Percentiles rank a stretch among this genome's conserved stretches.
Evolutionary conservation across 2,888 invertebrate species (phyloP).

Genomic region (Tenthredo scrophulariae): DNA sequence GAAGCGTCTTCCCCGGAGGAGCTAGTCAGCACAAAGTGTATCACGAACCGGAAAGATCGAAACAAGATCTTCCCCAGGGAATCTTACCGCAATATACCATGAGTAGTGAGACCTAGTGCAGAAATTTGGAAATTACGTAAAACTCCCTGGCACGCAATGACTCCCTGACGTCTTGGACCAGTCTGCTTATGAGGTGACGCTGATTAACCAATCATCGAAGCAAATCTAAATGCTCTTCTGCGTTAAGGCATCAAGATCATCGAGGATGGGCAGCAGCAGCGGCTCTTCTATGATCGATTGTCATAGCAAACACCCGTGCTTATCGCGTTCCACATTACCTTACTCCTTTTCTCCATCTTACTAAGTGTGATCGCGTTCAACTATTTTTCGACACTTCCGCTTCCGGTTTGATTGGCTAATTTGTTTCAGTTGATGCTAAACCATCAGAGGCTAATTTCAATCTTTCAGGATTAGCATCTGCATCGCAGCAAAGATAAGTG

Average conservation of each 20-base stretch:
- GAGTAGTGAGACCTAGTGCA: neutral
- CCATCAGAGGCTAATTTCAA: neutral
- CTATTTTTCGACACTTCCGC: neutral
- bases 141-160: neutral
- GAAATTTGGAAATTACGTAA: neutral
- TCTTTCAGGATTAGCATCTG: neutral
- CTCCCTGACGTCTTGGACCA: neutral
- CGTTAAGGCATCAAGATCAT: neutral
- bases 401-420: neutral
- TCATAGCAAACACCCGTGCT: neutral
- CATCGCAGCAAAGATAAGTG: neutral
- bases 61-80: conserved; percentile 1
- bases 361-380: neutral
- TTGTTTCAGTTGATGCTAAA: neutral
- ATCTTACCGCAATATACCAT: neutral
- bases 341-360: neutral
- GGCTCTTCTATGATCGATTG: neutral
- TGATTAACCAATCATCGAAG: neutral
- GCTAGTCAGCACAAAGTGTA: conserved; percentile 17
- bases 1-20: conserved; percentile 11
- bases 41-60: neutral
- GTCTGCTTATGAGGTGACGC: neutral
- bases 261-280: neutral
- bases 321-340: neutral
- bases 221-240: neutral